Conservation (phyloP, 2,113 vertebrate genomes). For the Chunga burmeisteri region DNA sequence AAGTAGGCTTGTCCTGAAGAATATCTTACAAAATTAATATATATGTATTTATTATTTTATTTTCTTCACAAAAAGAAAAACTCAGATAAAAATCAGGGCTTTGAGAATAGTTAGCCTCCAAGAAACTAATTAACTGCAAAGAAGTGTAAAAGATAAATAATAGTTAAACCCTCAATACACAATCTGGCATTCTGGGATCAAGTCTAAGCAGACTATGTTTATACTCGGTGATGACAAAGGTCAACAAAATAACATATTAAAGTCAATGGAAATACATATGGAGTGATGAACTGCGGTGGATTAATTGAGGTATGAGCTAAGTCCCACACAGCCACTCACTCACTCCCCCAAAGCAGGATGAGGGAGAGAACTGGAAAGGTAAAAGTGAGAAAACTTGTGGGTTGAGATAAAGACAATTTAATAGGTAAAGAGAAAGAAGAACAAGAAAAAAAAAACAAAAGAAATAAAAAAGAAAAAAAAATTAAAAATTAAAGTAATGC, state of each 20-base stretch:
- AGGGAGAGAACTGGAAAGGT: neutral
- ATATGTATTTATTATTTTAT: too few relatives aligned
- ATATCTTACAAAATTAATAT: too few relatives aligned
- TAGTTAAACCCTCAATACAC: constrained; percentile 12
- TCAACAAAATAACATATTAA: neutral
- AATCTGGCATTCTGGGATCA: neutral
- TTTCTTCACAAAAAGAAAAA: neutral
- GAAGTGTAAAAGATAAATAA: neutral
- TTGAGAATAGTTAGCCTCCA: neutral
- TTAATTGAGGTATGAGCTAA: neutral
- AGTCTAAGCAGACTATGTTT: neutral
- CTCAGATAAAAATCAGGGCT: neutral
- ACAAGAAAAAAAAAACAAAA: too few relatives aligned
- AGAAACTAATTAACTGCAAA: constrained; percentile 25
- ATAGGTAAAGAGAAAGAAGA: neutral
- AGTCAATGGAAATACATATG: neutral
- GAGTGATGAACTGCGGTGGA: neutral
- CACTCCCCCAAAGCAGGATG: neutral
- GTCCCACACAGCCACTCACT: neutral
- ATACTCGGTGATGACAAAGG: neutral
- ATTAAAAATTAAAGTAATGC: neutral
- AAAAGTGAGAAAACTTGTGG: neutral
- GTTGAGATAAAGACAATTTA: neutral
- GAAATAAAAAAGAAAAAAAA: too few relatives aligned
- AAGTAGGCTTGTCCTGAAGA: neutral